Conservation (phyloP, 2,113 vertebrate species). For the Sylvietta virens region DNA sequence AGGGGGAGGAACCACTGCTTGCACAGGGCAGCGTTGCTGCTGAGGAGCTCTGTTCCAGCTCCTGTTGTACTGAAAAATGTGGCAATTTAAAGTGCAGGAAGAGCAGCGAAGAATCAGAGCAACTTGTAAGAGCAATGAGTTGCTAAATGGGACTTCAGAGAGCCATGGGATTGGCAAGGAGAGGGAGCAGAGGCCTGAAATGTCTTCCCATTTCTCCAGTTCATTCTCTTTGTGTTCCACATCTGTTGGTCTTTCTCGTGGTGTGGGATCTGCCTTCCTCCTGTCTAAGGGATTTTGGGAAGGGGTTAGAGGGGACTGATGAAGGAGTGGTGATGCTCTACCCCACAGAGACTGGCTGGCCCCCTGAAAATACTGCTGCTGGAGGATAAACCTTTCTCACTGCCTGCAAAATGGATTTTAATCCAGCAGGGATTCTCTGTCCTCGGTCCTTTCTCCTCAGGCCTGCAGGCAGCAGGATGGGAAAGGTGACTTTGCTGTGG, state of each 20-base stretch:
- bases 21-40: neutral
- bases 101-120: neutral
- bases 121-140: neutral
- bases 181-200: neutral
- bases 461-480: neutral
- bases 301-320: neutral
- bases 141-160: neutral
- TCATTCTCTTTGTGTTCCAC: neutral
- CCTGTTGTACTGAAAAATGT: rapidly evolving
- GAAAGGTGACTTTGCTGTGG: neutral
- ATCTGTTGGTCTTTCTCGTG: neutral
- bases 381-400: neutral
- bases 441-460: neutral
- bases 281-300: neutral
- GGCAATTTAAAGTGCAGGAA: neutral
- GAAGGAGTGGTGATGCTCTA: neutral
- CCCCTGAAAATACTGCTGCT: neutral
- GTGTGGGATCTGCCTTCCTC: neutral
- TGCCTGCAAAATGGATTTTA: neutral
- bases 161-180: neutral
- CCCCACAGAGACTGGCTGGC: neutral
- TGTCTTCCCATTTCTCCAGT: neutral
- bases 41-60: neutral
- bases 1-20: neutral
- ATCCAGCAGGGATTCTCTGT: neutral